These are phyloP conservation scores for Leptura quadrifasciata DNA, from an alignment of 2,888 invertebrate species.

Conservation along the genomic window DNA sequence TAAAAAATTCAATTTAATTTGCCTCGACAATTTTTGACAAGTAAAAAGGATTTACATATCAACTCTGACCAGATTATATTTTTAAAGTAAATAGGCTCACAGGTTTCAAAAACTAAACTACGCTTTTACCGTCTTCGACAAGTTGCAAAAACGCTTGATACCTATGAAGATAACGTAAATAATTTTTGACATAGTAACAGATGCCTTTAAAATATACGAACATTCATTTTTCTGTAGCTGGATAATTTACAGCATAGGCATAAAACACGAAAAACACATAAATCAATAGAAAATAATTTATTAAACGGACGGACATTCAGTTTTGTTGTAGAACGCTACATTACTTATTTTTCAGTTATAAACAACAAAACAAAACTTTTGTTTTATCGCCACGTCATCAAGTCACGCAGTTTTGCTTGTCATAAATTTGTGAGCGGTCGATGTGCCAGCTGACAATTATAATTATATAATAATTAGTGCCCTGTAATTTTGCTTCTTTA, in stretches of 20 bases:
- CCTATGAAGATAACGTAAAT: not conserved
- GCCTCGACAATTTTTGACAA: too few species aligned
- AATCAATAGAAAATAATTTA: not conserved
- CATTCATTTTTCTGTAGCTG: not conserved
- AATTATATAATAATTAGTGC: not conserved
- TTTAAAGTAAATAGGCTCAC: too few species aligned
- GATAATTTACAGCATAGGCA: not conserved
- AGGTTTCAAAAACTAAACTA: too few species aligned
- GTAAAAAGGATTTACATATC: too few species aligned
- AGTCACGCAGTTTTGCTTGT: conserved; percentile 33
- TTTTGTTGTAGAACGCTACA: conserved; percentile 1
- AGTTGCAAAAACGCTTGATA: too few species aligned
- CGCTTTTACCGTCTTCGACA: too few species aligned
- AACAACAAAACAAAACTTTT: not conserved
- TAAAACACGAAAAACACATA: not conserved
- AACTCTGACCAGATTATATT: too few species aligned
- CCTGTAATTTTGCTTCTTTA: too few species aligned
- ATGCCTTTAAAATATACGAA: not conserved
- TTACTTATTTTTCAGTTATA: not conserved
- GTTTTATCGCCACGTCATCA: conserved; percentile 37
- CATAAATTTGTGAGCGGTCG: not conserved
- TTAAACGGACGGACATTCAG: not conserved
- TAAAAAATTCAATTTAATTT: too few species aligned
- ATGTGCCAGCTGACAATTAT: not conserved
- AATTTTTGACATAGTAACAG: not conserved